Base-by-base conservation (phyloP, 2,797 vertebrate species). In the Semotilus atromaculatus region DNA sequence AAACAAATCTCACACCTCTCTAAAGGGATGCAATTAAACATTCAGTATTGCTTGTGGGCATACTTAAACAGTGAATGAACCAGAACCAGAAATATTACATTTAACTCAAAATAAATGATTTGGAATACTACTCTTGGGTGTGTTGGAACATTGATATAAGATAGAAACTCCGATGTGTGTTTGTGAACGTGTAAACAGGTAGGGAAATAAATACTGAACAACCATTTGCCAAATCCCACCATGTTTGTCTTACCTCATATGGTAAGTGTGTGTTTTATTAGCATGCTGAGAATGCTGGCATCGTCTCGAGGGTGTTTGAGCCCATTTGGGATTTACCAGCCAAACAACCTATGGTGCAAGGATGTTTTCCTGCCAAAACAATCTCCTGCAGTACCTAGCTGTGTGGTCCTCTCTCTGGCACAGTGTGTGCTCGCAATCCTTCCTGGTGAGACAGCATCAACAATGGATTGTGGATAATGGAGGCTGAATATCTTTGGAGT, bases 171-270 rank as follows among this genome's bases (percentile, higher is more conserved):
- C 62, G 72, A 36, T 62, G 62, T 79, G 88, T 80, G 66, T 84
- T 88, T 90, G 77, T 80, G 90, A 87, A 83, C 86, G 85, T 88
- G 88, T 92, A 89, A 90, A 67, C 76, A 90, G 88, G 86, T 88
- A 89, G 77, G 87, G 89, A 86, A 88, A n/a, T n/a, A n/a, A 88
- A 80, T 83, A 86, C 85, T 75, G 79, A 72, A 36, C 5, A 38
- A 60, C n/a, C 68, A 23, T 18, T 86, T 87, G 88, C 90, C 88
- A 86, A 81, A 90, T 89, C 91, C 86, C 89, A 89, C 90, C 89
- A 89, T 90, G 88, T 90, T 90, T 90, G 90, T 89, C 87, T 82
- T 90, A 91, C 91, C 89, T 85, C 85, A 87, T 90, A 91, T 88
- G 92, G 86, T 88, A 88, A 91, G 87, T 77, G 88, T 82, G 77